phyloP scores from a whole-genome alignment of 2,888 invertebrate species.

The Pollenia labialis region DNA sequence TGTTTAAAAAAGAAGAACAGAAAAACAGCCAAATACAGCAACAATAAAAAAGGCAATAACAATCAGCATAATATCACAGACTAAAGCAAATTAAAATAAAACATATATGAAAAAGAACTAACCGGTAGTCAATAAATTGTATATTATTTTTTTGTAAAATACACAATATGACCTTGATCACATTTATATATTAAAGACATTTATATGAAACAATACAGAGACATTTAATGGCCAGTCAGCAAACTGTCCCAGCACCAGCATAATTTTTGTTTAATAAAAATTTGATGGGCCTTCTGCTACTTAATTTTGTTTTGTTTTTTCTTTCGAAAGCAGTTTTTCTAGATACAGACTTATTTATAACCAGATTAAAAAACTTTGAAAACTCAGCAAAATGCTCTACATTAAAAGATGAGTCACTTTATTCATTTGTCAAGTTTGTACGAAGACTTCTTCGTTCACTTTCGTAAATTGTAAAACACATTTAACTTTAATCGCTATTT shows the following conservation, averaged over 20 bases:
- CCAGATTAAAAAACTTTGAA: no score
- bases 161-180: slow-evolving; percentile 48
- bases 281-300: background rate
- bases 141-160: slow-evolving; percentile 12
- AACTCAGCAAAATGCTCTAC: no score
- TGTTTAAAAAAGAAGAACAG: slow-evolving; percentile 1
- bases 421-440: no score
- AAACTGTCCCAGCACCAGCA: background rate
- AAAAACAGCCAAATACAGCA: background rate
- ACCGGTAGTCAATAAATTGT: slow-evolving; percentile 44
- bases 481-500: no score
- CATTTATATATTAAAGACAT: background rate
- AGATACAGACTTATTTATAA: no score
- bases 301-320: background rate
- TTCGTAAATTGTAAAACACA: no score
- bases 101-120: background rate
- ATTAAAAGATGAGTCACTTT: no score
- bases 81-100: background rate
- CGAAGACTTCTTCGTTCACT: no score
- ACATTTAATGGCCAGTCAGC: background rate
- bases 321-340: no score
- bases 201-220: slow-evolving; percentile 6
- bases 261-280: background rate
- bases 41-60: background rate
- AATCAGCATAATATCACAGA: background rate